Evolutionary conservation across 2,888 invertebrate genomes (phyloP), one percentile per base, ranked within the genome.

Genomic region (Osmoderma eremita): DNA sequence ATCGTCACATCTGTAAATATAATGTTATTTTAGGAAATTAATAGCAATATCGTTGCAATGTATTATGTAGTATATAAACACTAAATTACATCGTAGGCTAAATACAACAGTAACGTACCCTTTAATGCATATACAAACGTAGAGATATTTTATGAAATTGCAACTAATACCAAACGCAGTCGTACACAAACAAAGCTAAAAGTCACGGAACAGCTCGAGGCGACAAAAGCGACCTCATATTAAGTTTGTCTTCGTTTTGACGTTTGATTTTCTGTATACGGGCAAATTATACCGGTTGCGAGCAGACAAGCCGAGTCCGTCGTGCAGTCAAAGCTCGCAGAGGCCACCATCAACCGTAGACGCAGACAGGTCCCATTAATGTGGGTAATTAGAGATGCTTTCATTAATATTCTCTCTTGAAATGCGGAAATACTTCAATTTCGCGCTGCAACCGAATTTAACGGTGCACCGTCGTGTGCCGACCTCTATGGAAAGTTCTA

Each of bases 241-340:
- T 79, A 79, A 80, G 79, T 80, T 80, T 79, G 78, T 78, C 81
- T 81, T 79, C 80, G 79, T 81, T 81, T 80, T 80, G 80, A 79
- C 79, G 80, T 79, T 80, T 80, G 80, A 80, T 80, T 79, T 80
- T 79, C 80, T 79, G 17, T 61, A 61, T 36, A 30, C 17, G 45
- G 15, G 45, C 42, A 30, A 61, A 61, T 48, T 61, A 61, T 61
- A 45, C 45, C 45, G 30, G 45, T 8, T 61, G 30, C 17, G 17
- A 30, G 15, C 18, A 53, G 53, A 17, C 30, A 22, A 4, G 1
- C 20, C n/a, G 6, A 12, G 39, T 24, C 15, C 12, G 39, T 18
- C 22, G 30, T 39, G 48, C 24, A 56, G 65, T 30, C 49, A 39
- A 65, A 65, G 49, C 42, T n/a, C 42, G n/a, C 51, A 8, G 41